Evolutionary conservation across 2,113 vertebrate genomes (phyloP).

Genomic region (Ciconia stormi): DNA sequence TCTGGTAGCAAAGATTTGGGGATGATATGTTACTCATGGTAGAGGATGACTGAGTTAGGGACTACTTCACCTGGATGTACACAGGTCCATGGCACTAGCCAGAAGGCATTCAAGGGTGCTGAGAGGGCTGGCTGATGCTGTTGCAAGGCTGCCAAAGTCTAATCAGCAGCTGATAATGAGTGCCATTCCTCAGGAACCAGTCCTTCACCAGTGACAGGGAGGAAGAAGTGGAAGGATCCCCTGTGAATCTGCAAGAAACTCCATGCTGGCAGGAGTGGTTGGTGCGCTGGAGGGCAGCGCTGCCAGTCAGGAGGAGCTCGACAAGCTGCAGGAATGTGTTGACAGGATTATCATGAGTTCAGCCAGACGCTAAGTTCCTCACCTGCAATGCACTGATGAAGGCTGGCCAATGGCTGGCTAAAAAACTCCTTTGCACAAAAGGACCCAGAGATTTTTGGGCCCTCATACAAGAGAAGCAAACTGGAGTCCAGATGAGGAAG

Average conservation of each 20-base stretch:
- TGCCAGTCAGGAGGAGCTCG: neutral
- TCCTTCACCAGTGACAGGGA: neutral
- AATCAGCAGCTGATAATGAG: neutral
- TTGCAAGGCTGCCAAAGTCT: neutral
- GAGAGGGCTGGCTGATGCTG: neutral
- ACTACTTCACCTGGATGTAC: neutral
- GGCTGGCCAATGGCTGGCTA: neutral
- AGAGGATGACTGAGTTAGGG: neutral
- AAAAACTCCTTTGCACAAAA: neutral
- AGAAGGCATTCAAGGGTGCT: neutral
- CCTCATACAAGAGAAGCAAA: neutral
- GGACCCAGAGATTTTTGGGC: neutral
- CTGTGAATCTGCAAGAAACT: neutral
- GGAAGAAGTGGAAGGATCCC: neutral
- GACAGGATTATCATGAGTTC: neutral
- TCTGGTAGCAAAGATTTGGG: neutral
- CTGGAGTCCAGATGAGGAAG: neutral
- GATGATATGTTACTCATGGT: neutral
- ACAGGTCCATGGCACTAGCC: neutral
- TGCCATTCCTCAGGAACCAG: neutral
- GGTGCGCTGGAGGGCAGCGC: rapidly evolving
- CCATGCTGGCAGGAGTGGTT: neutral
- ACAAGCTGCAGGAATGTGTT: neutral
- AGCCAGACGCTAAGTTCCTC: neutral
- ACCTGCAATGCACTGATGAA: neutral